Evolutionary conservation across 64 coral and sea anemone species (phyloP).

Genomic region (Dendronephthya gigantea): DNA sequence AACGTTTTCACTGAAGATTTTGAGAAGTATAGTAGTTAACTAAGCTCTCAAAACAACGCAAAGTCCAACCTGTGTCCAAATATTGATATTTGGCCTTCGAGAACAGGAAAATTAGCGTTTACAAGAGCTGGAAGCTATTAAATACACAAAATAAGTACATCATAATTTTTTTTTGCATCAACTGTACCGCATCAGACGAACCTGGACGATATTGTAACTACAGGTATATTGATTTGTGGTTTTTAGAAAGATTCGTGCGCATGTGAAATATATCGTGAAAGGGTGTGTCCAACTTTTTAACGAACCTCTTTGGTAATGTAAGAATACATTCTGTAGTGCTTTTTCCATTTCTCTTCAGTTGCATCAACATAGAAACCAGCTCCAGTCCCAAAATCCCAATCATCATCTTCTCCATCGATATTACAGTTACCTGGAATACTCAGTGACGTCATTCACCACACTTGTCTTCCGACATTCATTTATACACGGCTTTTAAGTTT

Average conservation of each 20-base stretch:
- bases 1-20: too few relatives aligned
- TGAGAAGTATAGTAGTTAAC: not conserved
- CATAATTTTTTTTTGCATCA: too few relatives aligned
- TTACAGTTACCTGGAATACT: constrained; percentile 49
- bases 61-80: constrained; percentile 72
- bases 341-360: constrained; percentile 93
- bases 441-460: too few relatives aligned
- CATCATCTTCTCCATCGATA: constrained; percentile 89
- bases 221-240: too few relatives aligned
- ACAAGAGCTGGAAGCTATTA: constrained; percentile 79
- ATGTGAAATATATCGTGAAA: too few relatives aligned
- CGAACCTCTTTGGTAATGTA: constrained; percentile 93
- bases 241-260: too few relatives aligned
- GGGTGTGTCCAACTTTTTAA: too few relatives aligned
- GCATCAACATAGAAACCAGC: constrained; percentile 95
- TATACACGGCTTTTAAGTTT: too few relatives aligned
- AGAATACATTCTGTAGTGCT: constrained; percentile 90
- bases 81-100: constrained; percentile 57
- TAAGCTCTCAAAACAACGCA: not conserved
- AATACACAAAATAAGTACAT: not conserved
- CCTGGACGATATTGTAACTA: too few relatives aligned
- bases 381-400: constrained; percentile 91
- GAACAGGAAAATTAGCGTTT: constrained; percentile 67
- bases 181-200: too few relatives aligned
- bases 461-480: too few relatives aligned